Evolutionary conservation across 2,888 invertebrate species (phyloP).

Genomic region (Ormyrus rosae): DNA sequence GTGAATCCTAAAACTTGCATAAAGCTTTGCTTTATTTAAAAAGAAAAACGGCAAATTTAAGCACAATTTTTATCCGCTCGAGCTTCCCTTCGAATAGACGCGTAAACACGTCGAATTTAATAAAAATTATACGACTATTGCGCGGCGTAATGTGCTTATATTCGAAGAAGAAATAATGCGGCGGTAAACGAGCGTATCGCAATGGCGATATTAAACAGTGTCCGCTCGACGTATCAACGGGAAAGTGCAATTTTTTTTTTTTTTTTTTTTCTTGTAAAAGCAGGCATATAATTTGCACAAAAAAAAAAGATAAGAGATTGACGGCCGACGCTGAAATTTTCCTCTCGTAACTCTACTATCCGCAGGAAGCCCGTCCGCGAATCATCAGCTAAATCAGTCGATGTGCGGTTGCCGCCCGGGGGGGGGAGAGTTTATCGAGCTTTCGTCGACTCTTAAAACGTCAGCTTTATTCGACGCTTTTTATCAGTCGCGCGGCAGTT

Average conservation of each 20-base stretch:
- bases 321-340: conserved; percentile 14
- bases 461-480: not conserved
- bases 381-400: conserved; percentile 3
- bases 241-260: conserved; percentile 10
- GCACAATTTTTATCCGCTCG: no score
- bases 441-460: not conserved
- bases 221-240: not conserved
- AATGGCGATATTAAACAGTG: not conserved
- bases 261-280: not conserved
- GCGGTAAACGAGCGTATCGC: not conserved
- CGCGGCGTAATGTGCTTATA: not conserved
- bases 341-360: not conserved
- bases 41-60: no score
- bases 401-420: not conserved
- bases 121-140: no score
- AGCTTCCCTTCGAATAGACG: no score
- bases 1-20: no score
- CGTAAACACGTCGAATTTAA: no score
- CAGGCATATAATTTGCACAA: not conserved
- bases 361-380: not conserved
- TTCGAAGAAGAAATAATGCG: not conserved
- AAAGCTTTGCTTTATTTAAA: no score
- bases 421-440: not conserved
- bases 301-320: no score
- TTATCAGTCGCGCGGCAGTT: not conserved